These are phyloP conservation scores for Platycheirus rosarum DNA, from an alignment of 2,888 invertebrate species.

Conservation along the genomic window DNA sequence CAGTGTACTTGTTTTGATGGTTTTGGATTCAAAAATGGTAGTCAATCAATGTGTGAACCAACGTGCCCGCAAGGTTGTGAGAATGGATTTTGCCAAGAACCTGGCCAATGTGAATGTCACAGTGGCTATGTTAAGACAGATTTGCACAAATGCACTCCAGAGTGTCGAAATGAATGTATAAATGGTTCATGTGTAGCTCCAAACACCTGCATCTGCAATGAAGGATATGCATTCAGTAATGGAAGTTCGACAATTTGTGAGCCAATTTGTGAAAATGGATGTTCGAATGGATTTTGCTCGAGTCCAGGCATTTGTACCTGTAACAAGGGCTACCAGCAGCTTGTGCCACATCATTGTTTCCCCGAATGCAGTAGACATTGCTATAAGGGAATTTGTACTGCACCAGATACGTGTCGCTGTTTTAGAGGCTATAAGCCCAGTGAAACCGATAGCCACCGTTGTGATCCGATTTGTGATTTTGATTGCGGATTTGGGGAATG, in stretches of 20 bases:
- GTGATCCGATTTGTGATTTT: conserved; percentile 79
- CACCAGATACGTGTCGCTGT: conserved; percentile 83
- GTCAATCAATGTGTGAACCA: conserved; percentile 79
- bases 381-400: conserved; percentile 79
- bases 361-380: conserved; percentile 78
- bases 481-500: conserved; percentile 79
- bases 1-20: conserved; percentile 80
- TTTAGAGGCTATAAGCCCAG: conserved; percentile 80
- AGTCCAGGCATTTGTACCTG: conserved; percentile 81
- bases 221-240: conserved; percentile 77
- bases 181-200: conserved; percentile 82
- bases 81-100: conserved; percentile 82
- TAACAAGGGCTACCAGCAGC: conserved; percentile 78
- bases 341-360: conserved; percentile 78
- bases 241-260: conserved; percentile 79
- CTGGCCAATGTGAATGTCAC: conserved; percentile 79
- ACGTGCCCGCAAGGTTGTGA: conserved; percentile 79
- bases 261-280: conserved; percentile 77
- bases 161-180: conserved; percentile 77
- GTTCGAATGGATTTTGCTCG: conserved; percentile 82
- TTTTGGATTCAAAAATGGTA: conserved; percentile 77
- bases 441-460: conserved; percentile 73
- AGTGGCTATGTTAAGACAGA: conserved; percentile 78
- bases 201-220: conserved; percentile 80
- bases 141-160: conserved; percentile 78